A percentile compares a stretch with the other conserved stretches of the same genome.
These are phyloP conservation scores for Notoglanidium macrostoma DNA, from an alignment of 2,797 vertebrate species.

Conservation along the genomic window DNA sequence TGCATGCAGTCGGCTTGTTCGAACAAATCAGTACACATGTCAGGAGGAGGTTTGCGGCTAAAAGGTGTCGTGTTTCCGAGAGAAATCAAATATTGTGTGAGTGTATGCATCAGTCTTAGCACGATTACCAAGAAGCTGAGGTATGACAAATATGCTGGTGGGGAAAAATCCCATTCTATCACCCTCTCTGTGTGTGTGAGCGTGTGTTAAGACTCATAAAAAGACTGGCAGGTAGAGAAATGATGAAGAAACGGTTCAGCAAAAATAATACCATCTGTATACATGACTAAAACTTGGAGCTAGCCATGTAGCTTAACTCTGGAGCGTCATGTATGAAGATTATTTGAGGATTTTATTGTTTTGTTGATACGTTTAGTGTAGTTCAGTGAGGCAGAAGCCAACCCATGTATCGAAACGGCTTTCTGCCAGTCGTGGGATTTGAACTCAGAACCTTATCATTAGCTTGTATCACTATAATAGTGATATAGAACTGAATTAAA, in stretches of 20 bases:
- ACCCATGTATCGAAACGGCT: background rate
- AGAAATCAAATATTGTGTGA: conserved; percentile 26
- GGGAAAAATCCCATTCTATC: background rate
- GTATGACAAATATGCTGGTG: conserved; percentile 47
- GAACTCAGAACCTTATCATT: background rate
- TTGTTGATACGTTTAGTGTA: too few relatives aligned
- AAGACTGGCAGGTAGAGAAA: too few relatives aligned
- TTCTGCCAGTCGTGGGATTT: background rate
- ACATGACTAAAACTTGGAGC: background rate
- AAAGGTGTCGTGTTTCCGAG: background rate
- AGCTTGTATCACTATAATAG: background rate
- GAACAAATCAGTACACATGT: conserved; percentile 1
- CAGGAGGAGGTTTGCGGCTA: background rate
- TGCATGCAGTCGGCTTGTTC: conserved; percentile 2
- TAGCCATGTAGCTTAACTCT: background rate
- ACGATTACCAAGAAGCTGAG: conserved; percentile 24
- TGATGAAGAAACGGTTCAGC: background rate
- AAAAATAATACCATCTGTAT: background rate
- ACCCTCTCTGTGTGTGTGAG: background rate
- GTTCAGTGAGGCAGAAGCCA: too few relatives aligned
- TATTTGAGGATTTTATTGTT: background rate
- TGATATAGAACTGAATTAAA: background rate
- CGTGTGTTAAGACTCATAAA: background rate
- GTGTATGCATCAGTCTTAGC: conserved; percentile 26
- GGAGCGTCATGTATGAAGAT: background rate